phyloP scores from a whole-genome alignment of 1,140 invertebrate genomes.

The Ostrea edulis region DNA sequence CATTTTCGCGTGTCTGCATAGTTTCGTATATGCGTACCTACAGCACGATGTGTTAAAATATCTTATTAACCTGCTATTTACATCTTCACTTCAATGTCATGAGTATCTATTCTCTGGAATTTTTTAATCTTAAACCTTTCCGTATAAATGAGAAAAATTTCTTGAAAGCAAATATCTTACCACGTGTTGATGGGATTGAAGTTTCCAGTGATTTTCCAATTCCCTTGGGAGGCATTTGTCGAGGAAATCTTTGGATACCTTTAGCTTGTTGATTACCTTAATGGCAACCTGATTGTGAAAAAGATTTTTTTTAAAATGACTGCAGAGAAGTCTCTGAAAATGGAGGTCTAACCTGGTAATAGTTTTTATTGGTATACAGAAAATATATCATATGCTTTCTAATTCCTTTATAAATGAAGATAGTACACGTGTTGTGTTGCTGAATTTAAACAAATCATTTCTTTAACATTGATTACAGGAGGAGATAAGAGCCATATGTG shows the following conservation, averaged over 20 bases:
- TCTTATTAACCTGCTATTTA: too few relatives aligned
- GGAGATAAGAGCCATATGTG: neutral
- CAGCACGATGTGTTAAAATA: neutral
- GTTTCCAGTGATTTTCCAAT: constrained; percentile 58
- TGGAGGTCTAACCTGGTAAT: too few relatives aligned
- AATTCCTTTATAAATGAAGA: too few relatives aligned
- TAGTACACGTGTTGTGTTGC: too few relatives aligned
- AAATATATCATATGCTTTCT: too few relatives aligned
- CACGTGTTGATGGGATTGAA: constrained; percentile 62
- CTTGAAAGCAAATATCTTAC: constrained; percentile 50
- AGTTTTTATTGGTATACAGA: neutral
- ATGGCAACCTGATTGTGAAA: constrained; percentile 62
- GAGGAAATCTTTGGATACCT: constrained; percentile 64
- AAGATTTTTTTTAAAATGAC: neutral
- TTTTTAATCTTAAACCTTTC: neutral
- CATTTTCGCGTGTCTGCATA: constrained; percentile 59
- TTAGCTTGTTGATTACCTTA: constrained; percentile 62
- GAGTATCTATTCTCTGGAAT: neutral
- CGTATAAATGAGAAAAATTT: neutral
- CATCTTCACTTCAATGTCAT: neutral
- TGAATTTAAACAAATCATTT: too few relatives aligned
- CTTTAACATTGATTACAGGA: neutral
- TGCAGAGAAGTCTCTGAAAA: neutral
- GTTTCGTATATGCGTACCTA: constrained; percentile 61
- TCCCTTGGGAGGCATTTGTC: constrained; percentile 65